These are phyloP conservation scores for Bolinopsis microptera DNA, from an alignment of 37 sponge, comb jelly and placozoan species.

Conservation along the genomic window DNA sequence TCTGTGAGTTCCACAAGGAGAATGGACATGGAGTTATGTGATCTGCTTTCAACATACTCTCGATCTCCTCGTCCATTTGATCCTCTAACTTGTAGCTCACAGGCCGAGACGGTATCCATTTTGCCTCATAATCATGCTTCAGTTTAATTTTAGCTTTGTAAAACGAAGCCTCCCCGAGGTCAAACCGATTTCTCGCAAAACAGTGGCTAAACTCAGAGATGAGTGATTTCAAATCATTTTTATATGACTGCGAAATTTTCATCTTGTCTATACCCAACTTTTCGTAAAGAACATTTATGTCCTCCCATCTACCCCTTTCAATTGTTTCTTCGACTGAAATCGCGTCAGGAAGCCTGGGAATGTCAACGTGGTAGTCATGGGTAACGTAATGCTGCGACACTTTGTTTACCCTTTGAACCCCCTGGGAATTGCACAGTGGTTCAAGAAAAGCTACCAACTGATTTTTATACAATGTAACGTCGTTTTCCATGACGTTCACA, in stretches of 20 bases:
- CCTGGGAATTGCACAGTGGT: background rate
- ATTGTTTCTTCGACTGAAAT: constrained; percentile 16
- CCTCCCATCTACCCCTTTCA: constrained; percentile 8
- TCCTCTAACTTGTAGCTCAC: background rate
- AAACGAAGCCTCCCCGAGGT: constrained; percentile 42
- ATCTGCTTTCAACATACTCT: constrained; percentile 1
- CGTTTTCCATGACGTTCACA: background rate
- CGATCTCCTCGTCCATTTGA: constrained; percentile 38
- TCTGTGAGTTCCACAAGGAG: constrained; percentile 26
- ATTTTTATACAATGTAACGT: constrained; percentile 38
- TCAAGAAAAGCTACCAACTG: background rate
- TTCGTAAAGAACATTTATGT: background rate
- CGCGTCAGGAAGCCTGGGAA: constrained; percentile 20
- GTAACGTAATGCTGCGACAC: background rate
- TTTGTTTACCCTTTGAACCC: background rate
- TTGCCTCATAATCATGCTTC: background rate
- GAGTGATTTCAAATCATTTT: background rate
- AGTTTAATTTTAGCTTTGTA: constrained; percentile 38
- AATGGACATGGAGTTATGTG: background rate
- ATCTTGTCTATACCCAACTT: background rate
- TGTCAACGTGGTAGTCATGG: background rate
- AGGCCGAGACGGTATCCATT: constrained; percentile 48
- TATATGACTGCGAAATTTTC: background rate
- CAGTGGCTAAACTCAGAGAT: constrained; percentile 37
- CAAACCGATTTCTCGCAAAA: constrained; percentile 27